Base-by-base conservation (phyloP, 2,888 invertebrate genomes). In the Lepidochrysops patricia region DNA sequence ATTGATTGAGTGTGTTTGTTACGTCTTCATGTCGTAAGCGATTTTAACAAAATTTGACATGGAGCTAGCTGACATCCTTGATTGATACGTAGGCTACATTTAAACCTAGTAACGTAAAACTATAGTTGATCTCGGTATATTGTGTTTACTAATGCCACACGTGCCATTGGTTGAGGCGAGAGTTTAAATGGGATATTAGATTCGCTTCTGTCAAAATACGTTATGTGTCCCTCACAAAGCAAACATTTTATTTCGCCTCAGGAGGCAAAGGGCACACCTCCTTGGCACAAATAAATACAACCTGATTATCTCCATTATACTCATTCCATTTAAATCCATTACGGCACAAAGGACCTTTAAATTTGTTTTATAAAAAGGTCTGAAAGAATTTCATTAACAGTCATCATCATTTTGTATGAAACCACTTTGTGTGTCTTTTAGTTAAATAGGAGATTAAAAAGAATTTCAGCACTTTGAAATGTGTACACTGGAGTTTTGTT, bases 241-340 rank as follows among this genome's bases (percentile, higher is more conserved):
- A 34, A 48, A 57, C 34, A 43, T 23, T 62, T 57, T 63, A 60
- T 64, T 61, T 37, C 58, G 61, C 63, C 61, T 60, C 32, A 62
- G 60, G 49, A 60, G 61, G 57, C 62, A 34, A 54, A 59, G 49
- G 58, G 58, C 34, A 49, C 27, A 29, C 57, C 54, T 27, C 13
- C 52, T 54, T 52, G 52, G 12, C 4, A 19, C 54, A 32, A 54
- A 32, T 54, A 54, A 54, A 32, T 29, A 32, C 15, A 29, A 54
- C 32, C 54, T 15, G 32, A 32, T 54, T 54, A 32, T 54, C 54
- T 54, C 12, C 5, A 27, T 29, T 54, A 29, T 54, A 15, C 32
- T 54, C 19, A 29, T 54, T 54, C 19, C 4, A 19, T 54, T 54
- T 54, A 32, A 29, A 4, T n/a, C 19, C 19, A 19, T 32, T 32